Conservation (phyloP, 1,140 invertebrate species). For the Plutomurus gul region DNA sequence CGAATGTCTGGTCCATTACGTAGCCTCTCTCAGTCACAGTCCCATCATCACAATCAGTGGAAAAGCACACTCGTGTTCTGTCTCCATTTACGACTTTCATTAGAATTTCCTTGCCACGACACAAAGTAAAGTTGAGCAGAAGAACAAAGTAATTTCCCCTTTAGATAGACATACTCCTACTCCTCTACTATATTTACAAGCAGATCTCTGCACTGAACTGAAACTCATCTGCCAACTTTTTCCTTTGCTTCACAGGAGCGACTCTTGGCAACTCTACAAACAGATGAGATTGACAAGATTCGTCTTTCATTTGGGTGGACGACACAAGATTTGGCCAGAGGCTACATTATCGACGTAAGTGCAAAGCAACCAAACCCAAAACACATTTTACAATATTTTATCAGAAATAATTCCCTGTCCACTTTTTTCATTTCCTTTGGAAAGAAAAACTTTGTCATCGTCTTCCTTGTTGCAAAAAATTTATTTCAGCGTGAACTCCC, state of each 20-base stretch:
- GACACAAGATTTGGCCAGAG: constrained; percentile 79
- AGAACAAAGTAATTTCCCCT: too few species aligned
- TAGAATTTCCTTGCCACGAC: background rate
- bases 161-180: too few species aligned
- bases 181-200: too few species aligned
- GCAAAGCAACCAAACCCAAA: too few species aligned
- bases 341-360: constrained; percentile 81
- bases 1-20: background rate
- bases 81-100: background rate
- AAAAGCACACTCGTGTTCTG: background rate
- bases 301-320: constrained; percentile 84
- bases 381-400: too few species aligned
- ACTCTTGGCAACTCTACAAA: constrained; percentile 75
- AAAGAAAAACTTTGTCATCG: too few species aligned
- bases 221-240: background rate
- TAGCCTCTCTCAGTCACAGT: background rate
- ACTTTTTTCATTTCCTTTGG: background rate
- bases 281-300: constrained; percentile 77
- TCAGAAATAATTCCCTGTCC: background rate
- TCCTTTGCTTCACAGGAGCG: constrained; percentile 68
- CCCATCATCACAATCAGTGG: background rate
- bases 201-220: too few species aligned
- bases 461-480: too few species aligned
- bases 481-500: too few species aligned
- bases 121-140: background rate